Conservation (phyloP, 2,113 vertebrate species). For the Neodon shergylaensis region DNA sequence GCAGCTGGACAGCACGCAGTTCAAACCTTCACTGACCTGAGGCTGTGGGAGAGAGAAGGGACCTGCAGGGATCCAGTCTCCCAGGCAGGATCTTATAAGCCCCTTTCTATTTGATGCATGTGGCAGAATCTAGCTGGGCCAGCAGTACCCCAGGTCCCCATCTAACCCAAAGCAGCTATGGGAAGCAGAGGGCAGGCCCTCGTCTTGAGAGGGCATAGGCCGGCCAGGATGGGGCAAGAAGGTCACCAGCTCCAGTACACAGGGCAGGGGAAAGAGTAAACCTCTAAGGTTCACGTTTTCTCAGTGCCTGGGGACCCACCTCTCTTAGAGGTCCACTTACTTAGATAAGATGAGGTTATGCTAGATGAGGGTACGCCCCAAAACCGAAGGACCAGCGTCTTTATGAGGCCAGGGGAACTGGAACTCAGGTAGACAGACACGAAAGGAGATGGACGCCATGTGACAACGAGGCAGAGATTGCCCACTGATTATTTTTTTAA, state of each 20-base stretch:
- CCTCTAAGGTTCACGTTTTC: not conserved
- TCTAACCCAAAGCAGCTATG: not conserved
- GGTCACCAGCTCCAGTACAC: not conserved
- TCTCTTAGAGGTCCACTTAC: not conserved
- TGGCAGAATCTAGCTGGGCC: not conserved
- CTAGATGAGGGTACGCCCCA: not conserved
- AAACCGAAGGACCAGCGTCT: not conserved
- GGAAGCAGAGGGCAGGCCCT: not conserved
- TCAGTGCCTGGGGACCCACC: not conserved
- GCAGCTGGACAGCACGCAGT: not conserved
- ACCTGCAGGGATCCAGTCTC: fast-evolving
- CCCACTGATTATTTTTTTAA: not conserved
- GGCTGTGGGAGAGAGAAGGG: not conserved
- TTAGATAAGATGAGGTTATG: not conserved
- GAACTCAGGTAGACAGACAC: not conserved
- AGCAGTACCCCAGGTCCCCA: not conserved
- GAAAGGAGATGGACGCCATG: too few relatives aligned
- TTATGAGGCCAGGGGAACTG: not conserved
- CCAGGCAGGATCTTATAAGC: not conserved
- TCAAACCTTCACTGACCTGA: too few relatives aligned
- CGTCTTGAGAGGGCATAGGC: not conserved
- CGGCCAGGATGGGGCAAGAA: not conserved
- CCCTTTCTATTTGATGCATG: not conserved
- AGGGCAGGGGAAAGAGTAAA: not conserved
- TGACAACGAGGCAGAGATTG: fast-evolving